These are phyloP conservation scores for Dermatemys mawii DNA, from an alignment of 2,113 vertebrate species.

Conservation along the genomic window DNA sequence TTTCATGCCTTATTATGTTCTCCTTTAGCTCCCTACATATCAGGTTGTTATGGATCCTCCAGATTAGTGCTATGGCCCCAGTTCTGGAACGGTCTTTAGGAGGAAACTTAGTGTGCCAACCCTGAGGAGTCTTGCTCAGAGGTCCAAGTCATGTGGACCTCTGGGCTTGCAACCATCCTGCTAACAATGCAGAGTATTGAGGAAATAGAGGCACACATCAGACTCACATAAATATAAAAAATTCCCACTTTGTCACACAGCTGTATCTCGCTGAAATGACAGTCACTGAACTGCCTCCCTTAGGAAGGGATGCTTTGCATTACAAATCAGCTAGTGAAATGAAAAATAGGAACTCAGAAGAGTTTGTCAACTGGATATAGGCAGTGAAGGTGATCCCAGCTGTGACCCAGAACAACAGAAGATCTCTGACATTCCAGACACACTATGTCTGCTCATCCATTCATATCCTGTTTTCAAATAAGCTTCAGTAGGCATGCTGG, in stretches of 20 bases:
- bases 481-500: background rate
- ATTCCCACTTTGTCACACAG: background rate
- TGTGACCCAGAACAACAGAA: background rate
- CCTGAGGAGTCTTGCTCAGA: too few relatives aligned
- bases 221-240: background rate
- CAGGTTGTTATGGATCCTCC: background rate
- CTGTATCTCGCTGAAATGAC: background rate
- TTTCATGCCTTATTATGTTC: background rate
- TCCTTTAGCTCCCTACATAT: background rate
- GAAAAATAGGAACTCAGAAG: background rate
- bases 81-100: background rate
- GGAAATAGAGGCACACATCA: too few relatives aligned
- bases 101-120: background rate
- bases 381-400: background rate
- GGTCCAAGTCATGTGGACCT: too few relatives aligned
- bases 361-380: background rate
- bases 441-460: background rate
- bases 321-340: background rate
- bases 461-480: background rate
- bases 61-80: background rate
- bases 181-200: too few relatives aligned
- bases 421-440: background rate
- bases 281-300: background rate
- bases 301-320: background rate
- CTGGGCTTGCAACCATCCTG: too few relatives aligned